Evolutionary conservation across 2,113 vertebrate species (phyloP).

Genomic region (Eubucco bourcierii): DNA sequence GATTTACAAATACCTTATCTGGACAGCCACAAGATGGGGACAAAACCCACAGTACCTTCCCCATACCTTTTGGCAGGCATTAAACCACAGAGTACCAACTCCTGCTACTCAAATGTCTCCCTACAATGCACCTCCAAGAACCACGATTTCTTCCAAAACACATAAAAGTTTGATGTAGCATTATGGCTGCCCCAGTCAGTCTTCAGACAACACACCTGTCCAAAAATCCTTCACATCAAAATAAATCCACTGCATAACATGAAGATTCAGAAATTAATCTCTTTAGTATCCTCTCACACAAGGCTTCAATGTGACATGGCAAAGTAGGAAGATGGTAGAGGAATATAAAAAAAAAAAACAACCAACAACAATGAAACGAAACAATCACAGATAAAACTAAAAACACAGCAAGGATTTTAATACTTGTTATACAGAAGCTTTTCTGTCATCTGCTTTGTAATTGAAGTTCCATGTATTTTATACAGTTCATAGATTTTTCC

Average conservation of each 20-base stretch:
- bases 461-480: not conserved
- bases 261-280: not conserved
- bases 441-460: not conserved
- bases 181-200: not conserved
- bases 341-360: not conserved
- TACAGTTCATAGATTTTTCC: not conserved
- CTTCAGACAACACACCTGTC: not conserved
- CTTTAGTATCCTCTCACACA: not conserved
- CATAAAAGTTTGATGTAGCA: not conserved
- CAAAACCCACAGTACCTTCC: constrained; percentile 48
- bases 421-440: not conserved
- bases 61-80: not conserved
- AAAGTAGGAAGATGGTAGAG: not conserved
- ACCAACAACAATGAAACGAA: not conserved
- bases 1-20: not conserved
- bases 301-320: not conserved
- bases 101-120: not conserved
- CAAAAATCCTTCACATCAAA: not conserved
- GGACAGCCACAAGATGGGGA: constrained; percentile 64
- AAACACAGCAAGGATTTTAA: not conserved
- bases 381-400: not conserved
- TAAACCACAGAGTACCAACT: not conserved
- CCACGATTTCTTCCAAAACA: not conserved
- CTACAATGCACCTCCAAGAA: not conserved
- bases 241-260: not conserved